Conservation (phyloP, 2,888 invertebrate genomes). For the Acleris cristana region DNA sequence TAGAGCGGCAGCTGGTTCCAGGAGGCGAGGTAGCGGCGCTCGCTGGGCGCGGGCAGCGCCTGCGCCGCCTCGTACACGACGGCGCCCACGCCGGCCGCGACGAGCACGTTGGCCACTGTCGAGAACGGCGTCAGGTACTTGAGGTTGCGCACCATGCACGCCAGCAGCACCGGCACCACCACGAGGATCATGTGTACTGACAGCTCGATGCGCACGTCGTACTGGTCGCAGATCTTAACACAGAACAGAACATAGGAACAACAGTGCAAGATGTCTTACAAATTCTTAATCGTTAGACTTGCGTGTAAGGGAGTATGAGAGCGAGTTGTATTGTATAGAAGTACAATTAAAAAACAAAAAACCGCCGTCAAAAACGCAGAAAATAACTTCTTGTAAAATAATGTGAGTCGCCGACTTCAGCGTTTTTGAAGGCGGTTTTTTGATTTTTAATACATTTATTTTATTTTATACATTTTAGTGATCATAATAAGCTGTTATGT, state of each 20-base stretch:
- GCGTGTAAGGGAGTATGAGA: too few relatives aligned
- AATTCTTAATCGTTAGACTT: too few relatives aligned
- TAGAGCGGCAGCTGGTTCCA: slow-evolving; percentile 90
- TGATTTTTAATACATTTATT: too few relatives aligned
- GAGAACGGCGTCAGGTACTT: slow-evolving; percentile 96
- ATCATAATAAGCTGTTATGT: too few relatives aligned
- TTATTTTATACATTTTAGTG: too few relatives aligned
- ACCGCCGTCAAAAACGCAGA: too few relatives aligned
- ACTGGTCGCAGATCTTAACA: slow-evolving; percentile 86
- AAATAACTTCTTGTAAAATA: too few relatives aligned
- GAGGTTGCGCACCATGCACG: slow-evolving; percentile 92
- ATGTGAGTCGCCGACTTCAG: too few relatives aligned
- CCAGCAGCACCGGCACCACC: slow-evolving; percentile 88
- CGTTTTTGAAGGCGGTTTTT: too few relatives aligned
- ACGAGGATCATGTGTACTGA: slow-evolving; percentile 90
- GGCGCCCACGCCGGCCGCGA: slow-evolving; percentile 88
- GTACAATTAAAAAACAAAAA: too few relatives aligned
- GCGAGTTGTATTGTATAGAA: too few relatives aligned
- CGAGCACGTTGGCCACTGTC: slow-evolving; percentile 93
- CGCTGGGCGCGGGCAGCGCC: slow-evolving; percentile 86
- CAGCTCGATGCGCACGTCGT: slow-evolving; percentile 85
- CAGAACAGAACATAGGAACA: slow-evolving; percentile 4
- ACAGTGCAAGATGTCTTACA: too few relatives aligned
- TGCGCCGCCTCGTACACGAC: slow-evolving; percentile 90
- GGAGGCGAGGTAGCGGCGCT: slow-evolving; percentile 85